phyloP scores from a whole-genome alignment of 2,888 invertebrate species.

The Aspidiotus rigidus region DNA sequence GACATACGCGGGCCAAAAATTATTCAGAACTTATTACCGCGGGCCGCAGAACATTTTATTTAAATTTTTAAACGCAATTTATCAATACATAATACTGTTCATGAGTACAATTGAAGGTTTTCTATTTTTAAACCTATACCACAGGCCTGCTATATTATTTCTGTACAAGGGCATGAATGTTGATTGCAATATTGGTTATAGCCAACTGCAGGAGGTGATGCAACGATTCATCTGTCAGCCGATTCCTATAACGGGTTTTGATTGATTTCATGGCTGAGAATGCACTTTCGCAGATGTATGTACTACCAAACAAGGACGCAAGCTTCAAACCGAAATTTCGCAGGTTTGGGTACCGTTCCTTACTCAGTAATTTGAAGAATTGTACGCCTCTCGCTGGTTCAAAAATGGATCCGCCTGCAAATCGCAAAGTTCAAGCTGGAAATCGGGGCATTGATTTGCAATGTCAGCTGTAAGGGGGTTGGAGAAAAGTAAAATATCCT shows the following conservation, averaged over 20 bases:
- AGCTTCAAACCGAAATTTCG: conserved; percentile 28
- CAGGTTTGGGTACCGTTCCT: conserved; percentile 29
- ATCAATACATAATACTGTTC: background rate
- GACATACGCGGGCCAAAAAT: background rate
- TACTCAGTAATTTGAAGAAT: conserved; percentile 31
- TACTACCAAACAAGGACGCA: conserved; percentile 35
- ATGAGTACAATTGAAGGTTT: too few species aligned
- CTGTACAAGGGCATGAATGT: background rate
- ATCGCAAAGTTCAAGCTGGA: conserved; percentile 33
- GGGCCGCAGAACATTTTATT: background rate
- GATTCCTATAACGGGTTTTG: conserved; percentile 19
- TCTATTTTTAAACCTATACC: too few species aligned
- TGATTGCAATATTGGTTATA: background rate
- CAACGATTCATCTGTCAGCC: background rate
- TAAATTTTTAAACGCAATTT: background rate
- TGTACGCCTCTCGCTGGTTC: conserved; percentile 23
- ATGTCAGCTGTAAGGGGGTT: conserved; percentile 22
- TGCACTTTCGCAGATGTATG: conserved; percentile 33
- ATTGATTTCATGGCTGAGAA: conserved; percentile 30
- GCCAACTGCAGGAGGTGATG: conserved; percentile 4
- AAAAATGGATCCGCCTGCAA: conserved; percentile 30
- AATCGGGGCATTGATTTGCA: conserved; percentile 26
- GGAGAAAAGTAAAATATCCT: conserved; percentile 14
- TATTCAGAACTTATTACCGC: background rate
- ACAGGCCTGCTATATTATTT: background rate